Evolutionary conservation across 2,888 invertebrate genomes (phyloP), one percentile per base, ranked within the genome.

Genomic region (Macropis europaea): DNA sequence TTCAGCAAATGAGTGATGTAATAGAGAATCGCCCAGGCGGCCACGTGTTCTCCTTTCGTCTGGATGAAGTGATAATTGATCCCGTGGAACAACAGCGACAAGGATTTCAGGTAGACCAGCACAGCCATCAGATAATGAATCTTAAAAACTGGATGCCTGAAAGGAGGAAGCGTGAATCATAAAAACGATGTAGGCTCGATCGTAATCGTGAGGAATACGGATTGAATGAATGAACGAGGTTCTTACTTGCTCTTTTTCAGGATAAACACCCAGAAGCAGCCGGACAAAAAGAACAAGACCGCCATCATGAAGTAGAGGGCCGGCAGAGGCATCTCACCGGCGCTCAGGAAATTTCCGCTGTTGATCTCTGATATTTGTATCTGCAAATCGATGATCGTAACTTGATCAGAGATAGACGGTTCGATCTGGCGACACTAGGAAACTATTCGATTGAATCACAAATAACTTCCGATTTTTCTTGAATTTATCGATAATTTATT

Each of bases 91-190:
- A 99, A 94, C 53, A 99, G 90, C 0, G 99, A 97, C 19, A 98
- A 90, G 0, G 97, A 95, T 89, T 99, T 99, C 17, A 99, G 90
- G 86, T 96, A 97, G 3, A 99, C 97, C 62, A 99, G 91, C 9
- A 96, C 95, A 32, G 97, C 95, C 99, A 99, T 99, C 76, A 99
- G 92, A 82, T 97, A 97, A 90, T 99, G 99, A 80, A 99, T 97
- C 90, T 97, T 96, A 90, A 95, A 99, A 0, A 99, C 96, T 0
- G 95, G 94, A 86, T 96, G 95, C 75, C 94, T 94, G 77, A 45
- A 71, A 36, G 9, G 15, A 52, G 17, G 13, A 36, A 17, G 56
- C 42, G 3, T 26, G 42, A 17, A 22, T 5, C n/a, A n/a, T n/a
- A n/a, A n/a, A n/a, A n/a, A n/a, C n/a, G n/a, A n/a, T n/a, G n/a